A percentile compares a stretch with the other conserved stretches of the same genome.
Evolutionary conservation across 2,888 invertebrate species (phyloP).

Genomic region (Sphinx pinastri): DNA sequence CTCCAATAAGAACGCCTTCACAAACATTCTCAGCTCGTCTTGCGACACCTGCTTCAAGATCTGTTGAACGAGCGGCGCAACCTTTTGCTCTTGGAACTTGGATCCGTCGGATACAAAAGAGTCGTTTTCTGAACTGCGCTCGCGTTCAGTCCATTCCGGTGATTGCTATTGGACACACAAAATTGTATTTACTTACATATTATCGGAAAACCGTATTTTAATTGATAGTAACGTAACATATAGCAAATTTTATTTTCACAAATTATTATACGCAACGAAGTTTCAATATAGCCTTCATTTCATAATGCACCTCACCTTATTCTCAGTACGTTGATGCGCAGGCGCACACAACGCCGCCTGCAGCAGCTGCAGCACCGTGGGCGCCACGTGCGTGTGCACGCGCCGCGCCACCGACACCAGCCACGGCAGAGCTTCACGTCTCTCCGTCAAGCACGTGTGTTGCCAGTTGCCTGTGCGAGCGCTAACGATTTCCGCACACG

Average conservation of each 20-base stretch:
- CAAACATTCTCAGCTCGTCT: conserved; percentile 88
- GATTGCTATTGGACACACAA: conserved; percentile 42
- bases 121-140: conserved; percentile 78
- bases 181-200: background rate
- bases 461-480: conserved; percentile 98
- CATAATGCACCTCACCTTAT: conserved; percentile 32
- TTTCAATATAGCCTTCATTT: background rate
- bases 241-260: background rate
- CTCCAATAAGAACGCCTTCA: conserved; percentile 95
- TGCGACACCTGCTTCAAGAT: conserved; percentile 82
- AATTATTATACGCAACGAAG: background rate
- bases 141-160: conserved; percentile 72
- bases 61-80: conserved; percentile 75
- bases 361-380: conserved; percentile 94
- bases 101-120: conserved; percentile 73
- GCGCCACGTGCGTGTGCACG: conserved; percentile 95
- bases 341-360: conserved; percentile 92
- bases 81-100: conserved; percentile 77
- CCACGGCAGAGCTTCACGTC: conserved; percentile 89
- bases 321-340: conserved; percentile 35
- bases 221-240: no score
- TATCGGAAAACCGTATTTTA: no score
- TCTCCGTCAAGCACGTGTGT: conserved; percentile 90
- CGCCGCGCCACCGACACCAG: conserved; percentile 93
- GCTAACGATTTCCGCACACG: conserved; percentile 96